Evolutionary conservation across 2,797 vertebrate genomes (phyloP).

Genomic region (Streptopelia turtur): DNA sequence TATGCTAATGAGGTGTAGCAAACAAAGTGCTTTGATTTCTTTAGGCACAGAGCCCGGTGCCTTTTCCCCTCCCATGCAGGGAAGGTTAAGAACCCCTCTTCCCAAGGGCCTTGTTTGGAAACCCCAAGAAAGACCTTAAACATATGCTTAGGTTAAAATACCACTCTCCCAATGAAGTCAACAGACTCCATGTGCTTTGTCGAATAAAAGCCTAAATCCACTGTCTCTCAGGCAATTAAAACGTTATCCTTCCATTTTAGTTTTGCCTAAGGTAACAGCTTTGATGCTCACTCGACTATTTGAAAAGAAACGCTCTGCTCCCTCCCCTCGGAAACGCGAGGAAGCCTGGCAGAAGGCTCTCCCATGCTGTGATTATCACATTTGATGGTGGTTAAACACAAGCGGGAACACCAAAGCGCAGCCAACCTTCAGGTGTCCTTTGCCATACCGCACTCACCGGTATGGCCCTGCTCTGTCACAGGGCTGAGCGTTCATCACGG

Average conservation of each 20-base stretch:
- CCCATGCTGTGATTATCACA: not conserved
- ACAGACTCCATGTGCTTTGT: not conserved
- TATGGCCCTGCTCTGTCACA: not conserved
- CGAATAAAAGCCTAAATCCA: not conserved
- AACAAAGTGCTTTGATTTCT: not conserved
- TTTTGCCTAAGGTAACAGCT: not conserved
- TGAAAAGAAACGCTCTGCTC: not conserved
- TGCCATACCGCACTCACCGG: not conserved
- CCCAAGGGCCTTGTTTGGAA: not conserved
- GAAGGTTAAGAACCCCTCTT: not conserved
- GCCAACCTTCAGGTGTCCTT: not conserved
- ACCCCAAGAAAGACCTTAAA: not conserved
- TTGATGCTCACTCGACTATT: rapidly evolving
- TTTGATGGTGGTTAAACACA: not conserved
- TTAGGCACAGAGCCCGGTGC: not conserved
- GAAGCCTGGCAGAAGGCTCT: not conserved
- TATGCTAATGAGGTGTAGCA: not conserved
- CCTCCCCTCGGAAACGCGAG: rapidly evolving
- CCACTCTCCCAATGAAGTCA: not conserved
- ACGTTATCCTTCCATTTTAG: not conserved
- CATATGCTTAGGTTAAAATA: constrained; percentile 20
- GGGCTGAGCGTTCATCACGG: not conserved
- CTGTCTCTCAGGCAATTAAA: not conserved
- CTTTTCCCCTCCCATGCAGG: not conserved
- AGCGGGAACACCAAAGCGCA: not conserved